Conservation (phyloP, 2,888 invertebrate species). For the Arctia plantaginis region DNA sequence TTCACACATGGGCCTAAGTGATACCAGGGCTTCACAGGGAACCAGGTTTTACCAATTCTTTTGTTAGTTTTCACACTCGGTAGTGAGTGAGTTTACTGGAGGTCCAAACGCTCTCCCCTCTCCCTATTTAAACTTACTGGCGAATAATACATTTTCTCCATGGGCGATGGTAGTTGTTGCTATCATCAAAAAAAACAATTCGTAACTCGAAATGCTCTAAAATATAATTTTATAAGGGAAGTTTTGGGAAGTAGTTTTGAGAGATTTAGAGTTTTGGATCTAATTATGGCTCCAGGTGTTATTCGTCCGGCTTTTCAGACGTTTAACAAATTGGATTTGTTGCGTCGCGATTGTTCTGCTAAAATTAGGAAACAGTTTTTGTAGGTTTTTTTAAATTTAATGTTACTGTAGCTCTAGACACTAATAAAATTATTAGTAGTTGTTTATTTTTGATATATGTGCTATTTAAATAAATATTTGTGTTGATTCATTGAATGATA, state of each 20-base stretch:
- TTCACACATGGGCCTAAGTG: too few species aligned
- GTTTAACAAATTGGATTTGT: conserved; percentile 6
- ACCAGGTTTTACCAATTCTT: too few species aligned
- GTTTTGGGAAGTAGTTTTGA: background rate
- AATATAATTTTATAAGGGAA: background rate
- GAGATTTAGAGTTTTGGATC: background rate
- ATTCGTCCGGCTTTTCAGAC: conserved; percentile 4
- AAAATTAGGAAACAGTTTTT: background rate
- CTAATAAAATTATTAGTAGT: too few species aligned
- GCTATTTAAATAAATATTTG: background rate
- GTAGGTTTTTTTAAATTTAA: background rate
- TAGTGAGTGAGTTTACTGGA: too few species aligned
- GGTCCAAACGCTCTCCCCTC: too few species aligned
- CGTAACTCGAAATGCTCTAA: background rate
- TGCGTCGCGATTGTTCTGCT: background rate
- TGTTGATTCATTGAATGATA: background rate
- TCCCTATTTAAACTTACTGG: too few species aligned
- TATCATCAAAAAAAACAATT: background rate
- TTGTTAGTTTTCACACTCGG: too few species aligned
- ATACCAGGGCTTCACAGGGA: too few species aligned
- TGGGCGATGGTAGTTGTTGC: too few species aligned
- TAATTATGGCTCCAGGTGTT: conserved; percentile 8
- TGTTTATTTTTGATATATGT: background rate
- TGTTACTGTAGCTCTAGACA: background rate
- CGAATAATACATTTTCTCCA: too few species aligned